Evolutionary conservation across 1,140 invertebrate species (phyloP), one percentile per base, ranked within the genome.

Genomic region (Tribolium madens): DNA sequence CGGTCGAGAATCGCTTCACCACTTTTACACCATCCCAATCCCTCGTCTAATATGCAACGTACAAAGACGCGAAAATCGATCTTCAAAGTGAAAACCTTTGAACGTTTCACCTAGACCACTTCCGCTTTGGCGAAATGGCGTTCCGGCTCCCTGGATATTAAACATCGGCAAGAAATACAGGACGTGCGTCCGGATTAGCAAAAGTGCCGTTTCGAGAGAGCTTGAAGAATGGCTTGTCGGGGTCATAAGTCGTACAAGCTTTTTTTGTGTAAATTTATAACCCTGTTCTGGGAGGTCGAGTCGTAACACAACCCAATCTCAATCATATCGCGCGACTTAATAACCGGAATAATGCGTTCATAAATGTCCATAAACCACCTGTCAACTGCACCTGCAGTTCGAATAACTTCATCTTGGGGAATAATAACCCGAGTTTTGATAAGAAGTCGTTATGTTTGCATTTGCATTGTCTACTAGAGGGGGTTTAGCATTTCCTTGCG

Each of bases 91-190:
- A 57, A 57, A 17, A 18, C 52, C 7, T 9, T 21, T n/a, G 15
- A 17, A 26, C 15, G 17, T 12, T 15, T 52, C 50, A 52, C 50
- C 21, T 26, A 60, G 3, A 10, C 17, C 26, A 33, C 12, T 64
- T 64, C 57, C 57, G 57, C 57, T 64, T 64, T 64, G 18, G 21
- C 13, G 31, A 33, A 64, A 64, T 64, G 57, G 57, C 57, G 57
- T 64, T 64, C 57, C 57, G 57, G 12, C 21, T 15, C 17, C 26
- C 26, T n/a, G 6, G 57, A 64, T 64, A 64, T 64, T 64, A 64
- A 64, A 64, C 21, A 64, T 64, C 57, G 26, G 57, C 5, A 64
- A 33, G 57, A 64, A 64, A 64, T 64, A 64, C 21, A 64, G 57
- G 26, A 14, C 17, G 57, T 64, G 57, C 10, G 57, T 64, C 26